Conservation (phyloP, 2,888 invertebrate genomes). For the Scaptomyza cyrtandrae region DNA sequence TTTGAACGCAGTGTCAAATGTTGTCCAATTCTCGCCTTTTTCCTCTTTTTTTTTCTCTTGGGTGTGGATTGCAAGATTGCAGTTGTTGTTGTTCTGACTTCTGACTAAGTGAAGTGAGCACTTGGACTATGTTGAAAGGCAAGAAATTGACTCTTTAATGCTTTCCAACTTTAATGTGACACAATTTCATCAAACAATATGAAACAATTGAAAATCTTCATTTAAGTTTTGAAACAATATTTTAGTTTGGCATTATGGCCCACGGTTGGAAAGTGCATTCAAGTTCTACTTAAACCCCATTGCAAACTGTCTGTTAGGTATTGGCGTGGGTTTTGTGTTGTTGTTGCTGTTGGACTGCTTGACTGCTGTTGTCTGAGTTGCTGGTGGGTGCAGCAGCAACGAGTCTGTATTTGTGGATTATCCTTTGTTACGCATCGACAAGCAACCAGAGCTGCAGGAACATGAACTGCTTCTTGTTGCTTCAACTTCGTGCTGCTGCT, state of each 20-base stretch:
- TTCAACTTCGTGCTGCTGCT: conserved; percentile 18
- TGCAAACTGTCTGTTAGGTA: not conserved
- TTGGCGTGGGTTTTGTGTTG: conserved; percentile 52
- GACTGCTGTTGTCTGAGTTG: conserved; percentile 39
- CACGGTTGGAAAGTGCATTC: conserved; percentile 21
- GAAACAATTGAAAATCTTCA: too few species aligned
- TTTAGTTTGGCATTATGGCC: not conserved
- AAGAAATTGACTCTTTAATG: too few species aligned
- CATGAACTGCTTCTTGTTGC: conserved; percentile 50
- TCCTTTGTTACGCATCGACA: conserved; percentile 76
- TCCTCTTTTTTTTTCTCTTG: conserved; percentile 29
- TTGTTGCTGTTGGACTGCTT: conserved; percentile 12
- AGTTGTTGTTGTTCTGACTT: conserved; percentile 19
- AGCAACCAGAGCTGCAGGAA: conserved; percentile 55
- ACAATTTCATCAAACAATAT: too few species aligned
- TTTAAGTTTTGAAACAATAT: not conserved
- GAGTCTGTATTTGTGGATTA: conserved; percentile 65
- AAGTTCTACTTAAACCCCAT: not conserved
- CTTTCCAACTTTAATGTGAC: too few species aligned
- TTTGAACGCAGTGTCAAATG: conserved; percentile 54
- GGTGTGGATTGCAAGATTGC: conserved; percentile 49
- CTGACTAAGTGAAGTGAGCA: not conserved
- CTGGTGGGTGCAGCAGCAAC: conserved; percentile 60
- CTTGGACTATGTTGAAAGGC: not conserved
- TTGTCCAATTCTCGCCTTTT: conserved; percentile 64